These are phyloP conservation scores for Penaeus monodon DNA, from an alignment of 2,888 invertebrate species.

Conservation along the genomic window DNA sequence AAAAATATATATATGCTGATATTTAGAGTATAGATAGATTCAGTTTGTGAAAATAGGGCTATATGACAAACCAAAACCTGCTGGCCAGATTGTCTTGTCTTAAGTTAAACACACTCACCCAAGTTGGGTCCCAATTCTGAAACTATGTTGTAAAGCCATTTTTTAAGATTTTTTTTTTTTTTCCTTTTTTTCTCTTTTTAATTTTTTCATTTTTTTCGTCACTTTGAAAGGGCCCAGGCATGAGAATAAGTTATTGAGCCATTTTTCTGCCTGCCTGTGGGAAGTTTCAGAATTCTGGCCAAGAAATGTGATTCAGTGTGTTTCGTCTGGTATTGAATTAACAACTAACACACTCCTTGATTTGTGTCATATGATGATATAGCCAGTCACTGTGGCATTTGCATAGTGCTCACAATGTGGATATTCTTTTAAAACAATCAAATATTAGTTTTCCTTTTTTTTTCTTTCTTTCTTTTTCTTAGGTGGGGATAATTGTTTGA, in stretches of 20 bases:
- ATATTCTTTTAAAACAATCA: slow-evolving; percentile 66
- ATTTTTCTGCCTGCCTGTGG: background rate
- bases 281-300: slow-evolving; percentile 52
- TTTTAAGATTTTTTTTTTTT: background rate
- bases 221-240: too few relatives aligned
- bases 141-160: slow-evolving; percentile 12
- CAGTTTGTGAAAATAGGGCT: background rate
- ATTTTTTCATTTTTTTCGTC: background rate
- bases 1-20: slow-evolving; percentile 4
- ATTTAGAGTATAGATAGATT: background rate
- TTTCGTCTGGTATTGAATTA: slow-evolving; percentile 41
- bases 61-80: slow-evolving; percentile 45
- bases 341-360: slow-evolving; percentile 39
- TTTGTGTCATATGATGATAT: background rate
- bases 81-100: slow-evolving; percentile 19
- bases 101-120: slow-evolving; percentile 32
- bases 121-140: slow-evolving; percentile 43
- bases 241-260: too few relatives aligned
- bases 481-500: background rate
- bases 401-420: slow-evolving; percentile 6
- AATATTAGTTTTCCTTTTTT: background rate
- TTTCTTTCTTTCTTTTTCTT: slow-evolving; percentile 14
- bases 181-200: background rate
- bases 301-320: slow-evolving; percentile 11
- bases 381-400: slow-evolving; percentile 7